phyloP scores from a whole-genome alignment of 2,797 vertebrate genomes.

The Enteromius radiatus region DNA sequence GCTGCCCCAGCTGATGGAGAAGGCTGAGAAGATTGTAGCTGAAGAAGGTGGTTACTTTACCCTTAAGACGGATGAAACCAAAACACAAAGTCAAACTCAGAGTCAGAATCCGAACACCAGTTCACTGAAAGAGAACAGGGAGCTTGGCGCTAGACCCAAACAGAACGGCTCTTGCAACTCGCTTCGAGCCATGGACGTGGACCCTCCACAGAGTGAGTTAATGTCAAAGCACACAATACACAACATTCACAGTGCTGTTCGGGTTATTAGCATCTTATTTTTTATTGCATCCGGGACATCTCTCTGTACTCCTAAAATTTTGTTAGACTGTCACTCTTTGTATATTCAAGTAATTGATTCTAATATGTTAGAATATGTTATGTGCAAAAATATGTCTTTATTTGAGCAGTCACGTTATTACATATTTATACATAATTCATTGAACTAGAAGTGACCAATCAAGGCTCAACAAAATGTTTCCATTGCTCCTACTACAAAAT shows the following conservation, averaged over 20 bases:
- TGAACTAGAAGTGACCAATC: neutral
- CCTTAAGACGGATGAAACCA: constrained; percentile 58
- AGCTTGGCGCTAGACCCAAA: constrained; percentile 78
- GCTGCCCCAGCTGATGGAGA: constrained; percentile 74
- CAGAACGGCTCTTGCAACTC: constrained; percentile 69
- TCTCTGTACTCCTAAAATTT: neutral
- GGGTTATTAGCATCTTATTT: neutral
- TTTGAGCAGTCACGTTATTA: neutral
- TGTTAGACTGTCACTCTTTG: neutral
- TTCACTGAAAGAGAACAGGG: constrained; percentile 57
- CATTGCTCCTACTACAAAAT: neutral
- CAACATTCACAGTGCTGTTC: neutral
- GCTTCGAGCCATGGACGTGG: constrained; percentile 62
- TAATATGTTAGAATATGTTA: neutral
- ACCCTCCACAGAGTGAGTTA: constrained; percentile 70
- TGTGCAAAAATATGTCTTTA: no score
- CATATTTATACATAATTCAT: neutral
- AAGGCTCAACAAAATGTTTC: neutral
- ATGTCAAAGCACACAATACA: neutral
- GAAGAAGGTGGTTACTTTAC: constrained; percentile 73
- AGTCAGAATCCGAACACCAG: constrained; percentile 57
- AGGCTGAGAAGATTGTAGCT: constrained; percentile 77
- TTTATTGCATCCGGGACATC: neutral
- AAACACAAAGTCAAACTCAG: constrained; percentile 45
- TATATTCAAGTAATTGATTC: neutral